Evolutionary conservation across 2,797 vertebrate genomes (phyloP).

Genomic region (Acanthornis magna): DNA sequence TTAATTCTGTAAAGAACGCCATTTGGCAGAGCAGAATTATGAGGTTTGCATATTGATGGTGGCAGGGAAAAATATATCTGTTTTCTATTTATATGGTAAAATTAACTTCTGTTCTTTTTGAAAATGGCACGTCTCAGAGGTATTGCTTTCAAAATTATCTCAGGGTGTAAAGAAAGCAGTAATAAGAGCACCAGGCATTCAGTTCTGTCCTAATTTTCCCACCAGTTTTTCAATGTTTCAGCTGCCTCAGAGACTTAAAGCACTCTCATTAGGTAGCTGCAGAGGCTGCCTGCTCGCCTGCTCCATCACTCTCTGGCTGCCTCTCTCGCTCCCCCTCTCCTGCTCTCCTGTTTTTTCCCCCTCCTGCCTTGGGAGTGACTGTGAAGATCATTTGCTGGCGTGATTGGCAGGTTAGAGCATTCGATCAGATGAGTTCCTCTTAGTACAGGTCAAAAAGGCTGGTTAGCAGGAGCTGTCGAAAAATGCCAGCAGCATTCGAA

Average conservation of each 20-base stretch:
- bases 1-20: conserved; percentile 73
- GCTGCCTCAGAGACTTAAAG: conserved; percentile 78
- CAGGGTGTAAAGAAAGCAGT: conserved; percentile 73
- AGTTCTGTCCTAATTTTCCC: conserved; percentile 80
- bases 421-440: conserved; percentile 85
- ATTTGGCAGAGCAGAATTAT: conserved; percentile 69
- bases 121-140: conserved; percentile 74
- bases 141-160: conserved; percentile 76
- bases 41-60: conserved; percentile 72
- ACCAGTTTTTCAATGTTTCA: conserved; percentile 77
- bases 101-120: conserved; percentile 68
- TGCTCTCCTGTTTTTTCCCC: not conserved
- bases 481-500: conserved; percentile 85
- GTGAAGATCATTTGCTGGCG: conserved; percentile 80
- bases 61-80: conserved; percentile 65
- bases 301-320: conserved; percentile 65
- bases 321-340: conserved; percentile 41
- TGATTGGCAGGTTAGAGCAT: conserved; percentile 86
- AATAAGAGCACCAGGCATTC: conserved; percentile 77
- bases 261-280: conserved; percentile 81
- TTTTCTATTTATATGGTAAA: conserved; percentile 67
- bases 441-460: conserved; percentile 82
- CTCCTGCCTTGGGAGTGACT: conserved; percentile 82
- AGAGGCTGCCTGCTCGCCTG: conserved; percentile 69
- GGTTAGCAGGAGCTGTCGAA: conserved; percentile 82